phyloP scores from a whole-genome alignment of 2,797 vertebrate species.

The Gorsachius magnificus region DNA sequence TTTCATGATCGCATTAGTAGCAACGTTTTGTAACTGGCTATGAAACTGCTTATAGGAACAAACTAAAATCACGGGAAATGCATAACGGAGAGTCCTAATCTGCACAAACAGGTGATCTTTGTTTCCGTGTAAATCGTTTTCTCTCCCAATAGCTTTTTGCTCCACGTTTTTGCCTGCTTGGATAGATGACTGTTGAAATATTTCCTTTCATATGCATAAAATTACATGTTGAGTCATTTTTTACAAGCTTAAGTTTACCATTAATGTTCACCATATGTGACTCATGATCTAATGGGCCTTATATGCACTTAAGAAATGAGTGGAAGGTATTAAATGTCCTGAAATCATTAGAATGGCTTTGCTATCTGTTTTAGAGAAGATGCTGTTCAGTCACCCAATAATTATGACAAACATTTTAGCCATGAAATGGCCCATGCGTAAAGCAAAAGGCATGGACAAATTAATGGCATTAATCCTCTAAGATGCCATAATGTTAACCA shows the following conservation, averaged over 20 bases:
- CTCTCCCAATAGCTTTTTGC: neutral
- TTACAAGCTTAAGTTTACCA: neutral
- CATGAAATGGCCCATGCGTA: neutral
- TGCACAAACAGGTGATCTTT: neutral
- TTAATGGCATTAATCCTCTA: neutral
- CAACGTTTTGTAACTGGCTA: constrained; percentile 10
- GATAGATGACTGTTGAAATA: neutral
- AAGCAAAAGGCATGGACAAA: neutral
- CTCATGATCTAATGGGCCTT: neutral
- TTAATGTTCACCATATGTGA: neutral
- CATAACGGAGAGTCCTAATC: neutral
- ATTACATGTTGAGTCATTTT: neutral
- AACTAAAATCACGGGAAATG: neutral
- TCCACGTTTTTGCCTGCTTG: neutral
- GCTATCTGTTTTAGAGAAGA: neutral
- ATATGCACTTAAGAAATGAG: neutral
- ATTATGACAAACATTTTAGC: neutral
- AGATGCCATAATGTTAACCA: neutral
- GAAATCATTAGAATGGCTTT: neutral
- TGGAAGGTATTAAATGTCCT: neutral
- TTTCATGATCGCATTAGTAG: neutral
- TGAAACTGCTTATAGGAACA: neutral
- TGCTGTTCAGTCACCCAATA: neutral
- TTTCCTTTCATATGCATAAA: neutral
- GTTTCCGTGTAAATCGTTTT: neutral